phyloP scores from a whole-genome alignment of 2,888 invertebrate species.

The Balanococcus diminutus region DNA sequence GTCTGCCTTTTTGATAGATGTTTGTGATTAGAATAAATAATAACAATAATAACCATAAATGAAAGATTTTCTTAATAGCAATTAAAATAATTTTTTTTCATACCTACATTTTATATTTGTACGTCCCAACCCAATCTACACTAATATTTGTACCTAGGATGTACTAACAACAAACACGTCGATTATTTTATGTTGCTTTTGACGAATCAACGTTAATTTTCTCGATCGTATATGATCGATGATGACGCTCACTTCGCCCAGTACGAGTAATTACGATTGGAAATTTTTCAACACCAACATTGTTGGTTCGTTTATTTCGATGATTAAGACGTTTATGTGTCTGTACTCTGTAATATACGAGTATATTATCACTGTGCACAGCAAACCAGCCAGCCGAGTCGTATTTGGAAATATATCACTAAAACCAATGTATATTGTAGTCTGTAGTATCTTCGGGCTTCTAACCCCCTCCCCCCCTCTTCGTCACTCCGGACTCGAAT shows the following conservation, averaged over 20 bases:
- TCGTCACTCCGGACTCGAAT: too few relatives aligned
- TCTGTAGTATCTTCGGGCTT: not conserved
- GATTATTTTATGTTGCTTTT: not conserved
- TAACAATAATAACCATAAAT: slow-evolving; percentile 14
- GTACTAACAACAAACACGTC: not conserved
- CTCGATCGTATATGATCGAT: not conserved
- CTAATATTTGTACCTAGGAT: too few relatives aligned
- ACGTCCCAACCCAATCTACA: not conserved
- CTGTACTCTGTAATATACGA: too few relatives aligned
- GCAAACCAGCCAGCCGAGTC: not conserved
- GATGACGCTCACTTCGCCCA: not conserved
- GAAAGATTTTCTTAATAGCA: not conserved
- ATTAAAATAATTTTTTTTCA: slow-evolving; percentile 1
- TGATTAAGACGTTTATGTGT: slow-evolving; percentile 12
- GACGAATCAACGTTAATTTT: not conserved
- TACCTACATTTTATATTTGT: not conserved
- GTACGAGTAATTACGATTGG: not conserved
- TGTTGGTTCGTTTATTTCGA: not conserved
- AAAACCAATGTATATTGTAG: not conserved
- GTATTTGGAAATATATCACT: slow-evolving; percentile 1
- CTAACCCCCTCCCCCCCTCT: not conserved
- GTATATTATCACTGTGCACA: too few relatives aligned
- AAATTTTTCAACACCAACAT: not conserved
- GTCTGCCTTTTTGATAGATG: slow-evolving; percentile 14
- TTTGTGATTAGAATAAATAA: slow-evolving; percentile 29